Conservation (phyloP, 2,113 vertebrate species). For the Lynx canadensis region DNA sequence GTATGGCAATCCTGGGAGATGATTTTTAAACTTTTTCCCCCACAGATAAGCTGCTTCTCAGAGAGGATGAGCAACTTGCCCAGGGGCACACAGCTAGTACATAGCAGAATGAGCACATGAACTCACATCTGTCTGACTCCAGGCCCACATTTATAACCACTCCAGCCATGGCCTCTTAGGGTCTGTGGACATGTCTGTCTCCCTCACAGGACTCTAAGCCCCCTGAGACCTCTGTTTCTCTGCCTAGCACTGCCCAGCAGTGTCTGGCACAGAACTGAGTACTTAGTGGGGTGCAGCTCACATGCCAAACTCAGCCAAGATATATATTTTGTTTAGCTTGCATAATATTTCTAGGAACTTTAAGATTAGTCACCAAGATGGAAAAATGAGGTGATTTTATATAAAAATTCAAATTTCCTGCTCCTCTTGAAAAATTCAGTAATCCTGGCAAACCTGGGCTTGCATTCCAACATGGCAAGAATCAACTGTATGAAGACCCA, state of each 20-base stretch:
- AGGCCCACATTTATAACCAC: constrained; percentile 2
- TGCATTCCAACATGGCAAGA: not conserved
- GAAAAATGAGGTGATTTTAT: constrained; percentile 23
- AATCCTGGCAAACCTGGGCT: not conserved
- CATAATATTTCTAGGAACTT: constrained; percentile 48
- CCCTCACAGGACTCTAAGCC: not conserved
- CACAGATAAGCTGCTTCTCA: constrained; percentile 11
- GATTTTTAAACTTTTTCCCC: not conserved
- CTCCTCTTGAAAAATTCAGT: constrained; percentile 14
- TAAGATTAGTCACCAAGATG: constrained; percentile 46
- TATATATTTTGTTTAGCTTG: constrained; percentile 11
- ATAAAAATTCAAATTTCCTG: not conserved
- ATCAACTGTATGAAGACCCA: not conserved
- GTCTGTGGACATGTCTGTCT: not conserved
- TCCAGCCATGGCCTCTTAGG: not conserved
- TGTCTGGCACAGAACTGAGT: not conserved
- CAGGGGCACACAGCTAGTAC: constrained; percentile 32
- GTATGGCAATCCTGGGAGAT: constrained; percentile 6
- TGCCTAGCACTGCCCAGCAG: not conserved
- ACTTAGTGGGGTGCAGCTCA: not conserved
- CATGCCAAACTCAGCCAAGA: not conserved
- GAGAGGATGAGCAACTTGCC: constrained; percentile 44
- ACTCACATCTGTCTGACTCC: not conserved
- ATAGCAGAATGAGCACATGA: not conserved
- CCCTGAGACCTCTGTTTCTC: not conserved